Base-by-base conservation (phyloP, 2,888 invertebrate genomes). In the Acrobasis consociella region DNA sequence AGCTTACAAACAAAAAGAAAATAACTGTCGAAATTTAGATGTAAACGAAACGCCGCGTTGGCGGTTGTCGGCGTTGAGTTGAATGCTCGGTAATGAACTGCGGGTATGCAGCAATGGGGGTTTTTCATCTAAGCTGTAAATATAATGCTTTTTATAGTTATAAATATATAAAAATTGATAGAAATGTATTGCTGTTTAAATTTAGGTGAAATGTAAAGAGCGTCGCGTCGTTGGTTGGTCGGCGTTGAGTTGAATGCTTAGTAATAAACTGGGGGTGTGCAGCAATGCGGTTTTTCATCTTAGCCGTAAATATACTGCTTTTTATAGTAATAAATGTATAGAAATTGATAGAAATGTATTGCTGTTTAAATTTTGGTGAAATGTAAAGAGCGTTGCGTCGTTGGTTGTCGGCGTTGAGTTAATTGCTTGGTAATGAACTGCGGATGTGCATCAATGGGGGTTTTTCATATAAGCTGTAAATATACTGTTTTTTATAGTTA, bases 81-180 rank as follows among this genome's bases (percentile, higher is more conserved):
- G 86, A 87, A 87, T 85, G 75, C 77, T 69, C 80, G 69, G 79
- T 87, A 87, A 87, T 87, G 87, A 88, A 88, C 81, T 77, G 31
- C 31, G 31, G 31, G 31, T 31, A 13, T 37, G 37, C 78, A 74
- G 79, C 77, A 22, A 22, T 79, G 64, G 64, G 72, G 78, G 72
- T 81, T 83, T 83, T 78, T 73, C 59, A 75, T 75, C 74, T 62
- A 62, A 64, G 62, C 63, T 64, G 2, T 22, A 51, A 38, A 55
- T 55, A 39, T 22, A 58, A 5, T n/a, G n/a, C n/a, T n/a, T n/a
- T n/a, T n/a, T n/a, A n/a, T n/a, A n/a, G n/a, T n/a, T n/a, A n/a
- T n/a, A n/a, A n/a, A n/a, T n/a, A n/a, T n/a, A n/a, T n/a, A n/a
- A n/a, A n/a, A n/a, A n/a, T n/a, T n/a, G n/a, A n/a, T n/a, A n/a